These are phyloP conservation scores for Betta splendens DNA, from an alignment of 2,797 vertebrate species.

Conservation along the genomic window DNA sequence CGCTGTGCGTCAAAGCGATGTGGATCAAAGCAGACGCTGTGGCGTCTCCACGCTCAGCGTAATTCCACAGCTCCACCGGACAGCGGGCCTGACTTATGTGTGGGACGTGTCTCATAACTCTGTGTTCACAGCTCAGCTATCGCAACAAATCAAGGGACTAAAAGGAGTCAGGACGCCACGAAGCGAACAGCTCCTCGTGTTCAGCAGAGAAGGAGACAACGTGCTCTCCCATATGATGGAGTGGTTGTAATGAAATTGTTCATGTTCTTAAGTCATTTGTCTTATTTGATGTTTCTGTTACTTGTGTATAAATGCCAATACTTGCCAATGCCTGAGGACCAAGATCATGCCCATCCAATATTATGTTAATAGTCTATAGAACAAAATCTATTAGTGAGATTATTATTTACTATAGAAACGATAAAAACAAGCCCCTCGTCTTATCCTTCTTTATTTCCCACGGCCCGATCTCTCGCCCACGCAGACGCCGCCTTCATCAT, in stretches of 20 bases:
- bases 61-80: constrained; percentile 9
- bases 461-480: too few species aligned
- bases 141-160: constrained; percentile 16
- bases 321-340: too few species aligned
- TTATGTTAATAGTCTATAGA: too few species aligned
- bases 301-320: too few species aligned
- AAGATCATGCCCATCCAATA: too few species aligned
- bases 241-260: constrained; percentile 25
- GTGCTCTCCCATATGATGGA: constrained; percentile 34
- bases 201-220: constrained; percentile 18
- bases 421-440: too few species aligned
- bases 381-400: too few species aligned
- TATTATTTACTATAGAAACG: too few species aligned
- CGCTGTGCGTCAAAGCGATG: constrained; percentile 8
- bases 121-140: constrained; percentile 20
- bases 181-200: constrained; percentile 33
- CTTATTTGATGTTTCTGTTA: too few species aligned
- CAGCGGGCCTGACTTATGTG: constrained; percentile 26
- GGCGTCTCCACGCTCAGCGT: constrained; percentile 1
- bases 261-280: too few species aligned
- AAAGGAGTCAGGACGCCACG: constrained; percentile 13
- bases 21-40: background rate
- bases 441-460: too few species aligned
- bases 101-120: constrained; percentile 15
- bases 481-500: constrained; percentile 93